Evolutionary conservation across 1,140 invertebrate genomes (phyloP).

Genomic region (Solenopsis fugax): DNA sequence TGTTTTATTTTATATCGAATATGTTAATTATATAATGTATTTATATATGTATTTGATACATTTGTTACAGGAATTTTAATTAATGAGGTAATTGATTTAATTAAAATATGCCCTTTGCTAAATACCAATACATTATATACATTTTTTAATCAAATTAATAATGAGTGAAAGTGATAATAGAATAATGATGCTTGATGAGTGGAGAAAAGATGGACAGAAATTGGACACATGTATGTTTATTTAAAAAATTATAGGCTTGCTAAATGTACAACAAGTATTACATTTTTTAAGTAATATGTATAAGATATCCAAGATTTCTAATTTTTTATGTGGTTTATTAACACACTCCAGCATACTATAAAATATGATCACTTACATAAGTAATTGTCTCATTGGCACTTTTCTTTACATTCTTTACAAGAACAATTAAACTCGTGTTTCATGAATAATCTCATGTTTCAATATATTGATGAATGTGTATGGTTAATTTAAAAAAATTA

Average conservation of each 20-base stretch:
- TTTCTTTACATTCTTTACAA: background rate
- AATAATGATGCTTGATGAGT: background rate
- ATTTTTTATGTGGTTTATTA: background rate
- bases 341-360: background rate
- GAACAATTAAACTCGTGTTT: background rate
- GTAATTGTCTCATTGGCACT: slow-evolving; percentile 9
- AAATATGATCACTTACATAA: background rate
- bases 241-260: background rate
- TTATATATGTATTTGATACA: too few species aligned
- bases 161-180: background rate
- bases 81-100: too few species aligned
- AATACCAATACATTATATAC: too few species aligned
- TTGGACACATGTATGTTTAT: background rate
- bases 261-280: slow-evolving; percentile 10
- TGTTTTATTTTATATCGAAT: too few species aligned
- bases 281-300: slow-evolving; percentile 16
- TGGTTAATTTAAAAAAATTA: background rate
- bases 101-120: too few species aligned
- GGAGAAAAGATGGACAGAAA: background rate
- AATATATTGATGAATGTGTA: background rate
- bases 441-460: background rate
- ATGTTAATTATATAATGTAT: too few species aligned
- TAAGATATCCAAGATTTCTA: background rate
- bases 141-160: background rate
- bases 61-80: too few species aligned